Evolutionary conservation across 2,888 invertebrate genomes (phyloP).

Genomic region (Asteroscopus sphinx): DNA sequence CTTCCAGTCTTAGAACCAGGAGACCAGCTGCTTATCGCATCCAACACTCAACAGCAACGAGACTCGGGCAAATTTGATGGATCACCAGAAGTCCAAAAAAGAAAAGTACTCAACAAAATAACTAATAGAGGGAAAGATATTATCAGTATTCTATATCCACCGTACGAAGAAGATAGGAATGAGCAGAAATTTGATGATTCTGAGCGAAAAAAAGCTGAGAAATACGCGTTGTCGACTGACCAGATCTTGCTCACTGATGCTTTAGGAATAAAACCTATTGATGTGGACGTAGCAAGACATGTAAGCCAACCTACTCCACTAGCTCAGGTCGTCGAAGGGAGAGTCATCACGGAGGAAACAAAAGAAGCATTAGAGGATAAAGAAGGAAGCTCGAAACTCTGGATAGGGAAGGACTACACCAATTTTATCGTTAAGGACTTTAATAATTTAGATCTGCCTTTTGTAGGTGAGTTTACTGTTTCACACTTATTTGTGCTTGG

Average conservation of each 20-base stretch:
- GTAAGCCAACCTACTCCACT: constrained; percentile 77
- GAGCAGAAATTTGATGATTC: constrained; percentile 84
- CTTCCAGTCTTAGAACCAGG: constrained; percentile 91
- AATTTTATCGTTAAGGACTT: constrained; percentile 99
- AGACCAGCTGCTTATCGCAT: constrained; percentile 90
- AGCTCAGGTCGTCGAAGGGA: constrained; percentile 81
- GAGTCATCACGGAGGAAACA: constrained; percentile 78
- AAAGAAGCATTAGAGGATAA: constrained; percentile 75
- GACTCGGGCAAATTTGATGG: constrained; percentile 65
- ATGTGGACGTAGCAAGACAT: constrained; percentile 58
- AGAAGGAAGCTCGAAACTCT: constrained; percentile 95
- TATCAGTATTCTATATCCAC: constrained; percentile 83
- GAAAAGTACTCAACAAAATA: constrained; percentile 83
- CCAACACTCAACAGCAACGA: constrained; percentile 48
- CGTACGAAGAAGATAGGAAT: constrained; percentile 80
- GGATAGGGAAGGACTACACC: constrained; percentile 98
- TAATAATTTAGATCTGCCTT: constrained; percentile 96
- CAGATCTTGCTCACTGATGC: constrained; percentile 81
- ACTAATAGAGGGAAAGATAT: constrained; percentile 84
- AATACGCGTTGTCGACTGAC: constrained; percentile 82
- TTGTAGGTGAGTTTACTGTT: constrained; percentile 83
- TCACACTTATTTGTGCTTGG: background rate
- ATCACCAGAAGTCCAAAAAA: constrained; percentile 75
- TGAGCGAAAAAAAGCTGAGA: constrained; percentile 84
- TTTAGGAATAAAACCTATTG: constrained; percentile 62